A percentile compares a stretch with the other conserved stretches of the same genome.
These are phyloP conservation scores for Odontomyia ornata DNA, from an alignment of 2,888 invertebrate genomes.

Conservation along the genomic window DNA sequence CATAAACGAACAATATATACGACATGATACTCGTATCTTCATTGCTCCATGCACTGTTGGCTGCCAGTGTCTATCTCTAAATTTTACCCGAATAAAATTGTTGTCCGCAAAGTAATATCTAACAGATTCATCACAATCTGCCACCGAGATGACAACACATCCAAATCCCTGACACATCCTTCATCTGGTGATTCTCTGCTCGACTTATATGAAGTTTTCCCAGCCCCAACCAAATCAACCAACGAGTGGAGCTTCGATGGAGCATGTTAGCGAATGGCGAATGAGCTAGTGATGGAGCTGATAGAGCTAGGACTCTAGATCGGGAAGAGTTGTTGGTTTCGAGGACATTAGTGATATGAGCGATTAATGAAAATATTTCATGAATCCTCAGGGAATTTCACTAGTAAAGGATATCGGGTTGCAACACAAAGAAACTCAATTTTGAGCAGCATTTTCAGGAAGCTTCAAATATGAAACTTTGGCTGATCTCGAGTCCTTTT, in stretches of 20 bases:
- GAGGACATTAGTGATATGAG: too few species aligned
- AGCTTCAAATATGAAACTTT: too few species aligned
- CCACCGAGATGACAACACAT: slow-evolving; percentile 45
- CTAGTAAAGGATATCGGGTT: too few species aligned
- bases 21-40: slow-evolving; percentile 16
- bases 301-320: neutral
- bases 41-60: slow-evolving; percentile 17
- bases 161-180: slow-evolving; percentile 45
- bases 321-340: neutral
- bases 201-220: slow-evolving; percentile 25
- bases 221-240: neutral
- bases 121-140: slow-evolving; percentile 44
- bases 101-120: slow-evolving; percentile 41
- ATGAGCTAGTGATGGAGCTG: neutral
- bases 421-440: too few species aligned
- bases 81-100: slow-evolving; percentile 34
- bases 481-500: too few species aligned
- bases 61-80: neutral
- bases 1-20: neutral
- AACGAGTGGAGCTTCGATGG: neutral
- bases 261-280: neutral
- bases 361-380: too few species aligned
- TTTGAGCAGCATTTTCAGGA: too few species aligned
- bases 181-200: slow-evolving; percentile 38
- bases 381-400: too few species aligned